phyloP scores from a whole-genome alignment of 2,888 invertebrate species.

The Rhamnusium bicolor region DNA sequence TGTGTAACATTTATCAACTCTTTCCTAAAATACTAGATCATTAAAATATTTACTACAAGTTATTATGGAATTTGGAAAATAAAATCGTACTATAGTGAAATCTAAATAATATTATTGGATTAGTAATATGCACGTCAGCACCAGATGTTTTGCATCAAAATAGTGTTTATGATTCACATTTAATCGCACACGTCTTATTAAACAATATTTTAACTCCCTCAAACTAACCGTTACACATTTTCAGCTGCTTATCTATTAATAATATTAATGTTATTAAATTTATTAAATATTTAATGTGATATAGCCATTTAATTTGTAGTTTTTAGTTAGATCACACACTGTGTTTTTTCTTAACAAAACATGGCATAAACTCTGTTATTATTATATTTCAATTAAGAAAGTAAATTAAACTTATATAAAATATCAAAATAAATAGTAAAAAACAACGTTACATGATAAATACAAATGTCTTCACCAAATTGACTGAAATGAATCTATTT shows the following conservation, averaged over 20 bases:
- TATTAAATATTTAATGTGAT: not conserved
- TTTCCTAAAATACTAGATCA: not conserved
- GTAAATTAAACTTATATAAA: too few species aligned
- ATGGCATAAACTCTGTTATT: too few species aligned
- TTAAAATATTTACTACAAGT: not conserved
- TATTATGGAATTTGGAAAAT: constrained; percentile 10
- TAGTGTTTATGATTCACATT: constrained; percentile 21
- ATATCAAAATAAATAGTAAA: too few species aligned
- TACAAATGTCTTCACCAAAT: too few species aligned
- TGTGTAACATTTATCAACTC: not conserved
- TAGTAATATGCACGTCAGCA: constrained; percentile 21
- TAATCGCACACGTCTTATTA: constrained; percentile 22
- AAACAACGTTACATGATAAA: too few species aligned
- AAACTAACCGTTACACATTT: not conserved
- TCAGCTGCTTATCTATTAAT: constrained; percentile 25
- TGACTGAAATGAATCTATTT: too few species aligned
- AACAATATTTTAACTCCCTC: constrained; percentile 28
- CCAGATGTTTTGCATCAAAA: constrained; percentile 30
- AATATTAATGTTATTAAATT: constrained; percentile 16
- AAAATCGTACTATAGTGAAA: constrained; percentile 1
- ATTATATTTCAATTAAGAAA: too few species aligned
- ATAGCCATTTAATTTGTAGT: not conserved
- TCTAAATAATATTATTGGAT: constrained; percentile 16
- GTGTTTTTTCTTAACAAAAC: too few species aligned
- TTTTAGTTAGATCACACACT: too few species aligned